phyloP scores from a whole-genome alignment of 2,888 invertebrate genomes.

The Perithous albicinctus region DNA sequence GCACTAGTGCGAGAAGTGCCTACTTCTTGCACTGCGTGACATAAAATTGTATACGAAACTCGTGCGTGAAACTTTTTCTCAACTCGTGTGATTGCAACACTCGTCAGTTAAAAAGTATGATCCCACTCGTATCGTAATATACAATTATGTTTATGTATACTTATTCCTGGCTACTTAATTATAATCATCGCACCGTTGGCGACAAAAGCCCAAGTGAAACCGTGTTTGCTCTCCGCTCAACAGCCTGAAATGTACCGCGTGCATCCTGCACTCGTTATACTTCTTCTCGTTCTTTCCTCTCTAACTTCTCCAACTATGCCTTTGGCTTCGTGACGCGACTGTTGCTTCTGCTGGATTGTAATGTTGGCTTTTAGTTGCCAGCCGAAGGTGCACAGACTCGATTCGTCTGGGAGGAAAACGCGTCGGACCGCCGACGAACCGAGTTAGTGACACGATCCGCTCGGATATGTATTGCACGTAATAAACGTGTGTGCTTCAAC shows the following conservation, averaged over 20 bases:
- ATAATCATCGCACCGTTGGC: background rate
- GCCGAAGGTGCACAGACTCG: conserved; percentile 10
- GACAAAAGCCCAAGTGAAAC: background rate
- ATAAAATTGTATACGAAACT: too few relatives aligned
- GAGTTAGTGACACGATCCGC: conserved; percentile 60
- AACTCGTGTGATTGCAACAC: too few relatives aligned
- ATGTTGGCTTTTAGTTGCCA: conserved; percentile 43
- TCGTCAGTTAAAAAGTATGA: too few relatives aligned
- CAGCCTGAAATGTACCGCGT: background rate
- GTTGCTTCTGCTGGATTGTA: background rate
- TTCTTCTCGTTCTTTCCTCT: background rate
- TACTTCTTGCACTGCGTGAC: too few relatives aligned
- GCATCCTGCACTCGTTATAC: background rate
- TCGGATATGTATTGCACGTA: conserved; percentile 67
- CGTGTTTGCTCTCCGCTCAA: background rate
- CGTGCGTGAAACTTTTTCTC: too few relatives aligned
- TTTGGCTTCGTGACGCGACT: background rate
- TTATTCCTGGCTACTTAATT: background rate
- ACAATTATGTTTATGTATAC: background rate
- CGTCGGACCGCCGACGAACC: conserved; percentile 20
- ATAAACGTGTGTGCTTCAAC: conserved; percentile 37
- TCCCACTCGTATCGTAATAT: too few relatives aligned
- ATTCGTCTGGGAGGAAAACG: conserved; percentile 12
- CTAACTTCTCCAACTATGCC: background rate
- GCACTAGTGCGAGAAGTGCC: too few relatives aligned